A percentile compares a stretch with the other conserved stretches of the same genome.
Conservation (phyloP, 1,140 invertebrate species). For the Subanguina moxae region DNA sequence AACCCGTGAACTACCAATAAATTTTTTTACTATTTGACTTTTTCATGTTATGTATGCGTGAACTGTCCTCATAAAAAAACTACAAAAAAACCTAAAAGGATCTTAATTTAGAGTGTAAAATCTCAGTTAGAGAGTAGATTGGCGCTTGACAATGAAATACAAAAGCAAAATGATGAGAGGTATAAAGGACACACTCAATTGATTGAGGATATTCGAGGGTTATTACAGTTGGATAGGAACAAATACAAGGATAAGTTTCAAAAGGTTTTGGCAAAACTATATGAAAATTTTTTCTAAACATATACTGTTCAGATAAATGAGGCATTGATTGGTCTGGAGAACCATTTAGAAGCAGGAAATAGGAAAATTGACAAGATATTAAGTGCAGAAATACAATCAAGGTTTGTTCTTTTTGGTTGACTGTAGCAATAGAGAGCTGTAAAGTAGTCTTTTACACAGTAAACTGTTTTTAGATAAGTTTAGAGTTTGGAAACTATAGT, state of each 20-base stretch:
- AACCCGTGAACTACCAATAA: too few species aligned
- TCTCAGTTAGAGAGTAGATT: slow-evolving; percentile 39
- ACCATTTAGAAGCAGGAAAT: slow-evolving; percentile 52
- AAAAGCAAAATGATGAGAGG: slow-evolving; percentile 27
- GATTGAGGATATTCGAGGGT: slow-evolving; percentile 27
- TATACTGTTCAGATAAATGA: slow-evolving; percentile 41
- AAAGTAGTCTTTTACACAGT: slow-evolving; percentile 11
- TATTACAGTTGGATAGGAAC: slow-evolving; percentile 43
- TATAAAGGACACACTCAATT: slow-evolving; percentile 17
- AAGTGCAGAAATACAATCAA: slow-evolving; percentile 52
- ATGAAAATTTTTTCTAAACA: too few species aligned
- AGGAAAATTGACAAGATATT: slow-evolving; percentile 54
- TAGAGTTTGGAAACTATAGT: too few species aligned
- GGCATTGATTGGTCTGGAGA: slow-evolving; percentile 48
- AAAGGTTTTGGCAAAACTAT: slow-evolving; percentile 20
- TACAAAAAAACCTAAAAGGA: slow-evolving; percentile 7
- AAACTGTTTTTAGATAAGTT: too few species aligned
- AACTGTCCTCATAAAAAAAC: too few species aligned
- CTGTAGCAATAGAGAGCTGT: slow-evolving; percentile 10
- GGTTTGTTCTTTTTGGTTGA: slow-evolving; percentile 36
- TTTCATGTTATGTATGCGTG: too few species aligned
- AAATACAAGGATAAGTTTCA: slow-evolving; percentile 54
- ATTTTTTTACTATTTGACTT: slow-evolving; percentile 32
- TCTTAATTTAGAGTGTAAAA: slow-evolving; percentile 42
- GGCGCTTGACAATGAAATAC: slow-evolving; percentile 32